These are phyloP conservation scores for Origma solitaria DNA, from an alignment of 2,113 vertebrate species.

Conservation along the genomic window DNA sequence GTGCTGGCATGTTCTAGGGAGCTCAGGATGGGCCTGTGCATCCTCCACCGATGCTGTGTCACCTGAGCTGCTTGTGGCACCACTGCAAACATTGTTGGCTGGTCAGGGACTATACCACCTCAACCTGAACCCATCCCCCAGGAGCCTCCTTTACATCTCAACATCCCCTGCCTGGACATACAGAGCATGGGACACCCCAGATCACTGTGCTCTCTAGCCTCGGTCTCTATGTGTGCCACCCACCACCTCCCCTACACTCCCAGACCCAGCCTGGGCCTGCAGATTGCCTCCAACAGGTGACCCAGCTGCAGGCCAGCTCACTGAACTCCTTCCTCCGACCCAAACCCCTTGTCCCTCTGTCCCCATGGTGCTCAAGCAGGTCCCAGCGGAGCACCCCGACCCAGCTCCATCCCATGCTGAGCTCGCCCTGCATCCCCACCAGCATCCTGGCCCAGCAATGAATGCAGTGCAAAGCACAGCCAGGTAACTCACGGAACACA, in stretches of 20 bases:
- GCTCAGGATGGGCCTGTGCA: not conserved
- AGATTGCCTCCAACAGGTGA: accelerated
- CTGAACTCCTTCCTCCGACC: not conserved
- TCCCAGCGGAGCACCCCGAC: accelerated
- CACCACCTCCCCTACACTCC: accelerated
- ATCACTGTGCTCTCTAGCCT: not conserved
- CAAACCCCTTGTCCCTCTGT: not conserved
- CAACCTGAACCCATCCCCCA: not conserved
- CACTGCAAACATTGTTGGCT: not conserved
- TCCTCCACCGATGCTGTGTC: not conserved
- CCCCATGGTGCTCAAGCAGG: accelerated
- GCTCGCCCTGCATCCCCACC: accelerated
- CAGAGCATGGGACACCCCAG: not conserved
- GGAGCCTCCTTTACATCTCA: not conserved
- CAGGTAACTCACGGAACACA: not conserved
- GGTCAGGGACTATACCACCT: not conserved
- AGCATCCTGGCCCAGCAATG: no score
- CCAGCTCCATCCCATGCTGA: not conserved
- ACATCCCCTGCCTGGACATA: not conserved
- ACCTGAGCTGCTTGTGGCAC: not conserved
- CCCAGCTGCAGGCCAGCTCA: not conserved
- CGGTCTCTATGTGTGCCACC: accelerated
- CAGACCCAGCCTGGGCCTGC: not conserved
- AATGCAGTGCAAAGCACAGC: accelerated
- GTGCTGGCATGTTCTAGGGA: not conserved